Conservation (phyloP, 2,888 invertebrate species). For the Macrophya annulata region DNA sequence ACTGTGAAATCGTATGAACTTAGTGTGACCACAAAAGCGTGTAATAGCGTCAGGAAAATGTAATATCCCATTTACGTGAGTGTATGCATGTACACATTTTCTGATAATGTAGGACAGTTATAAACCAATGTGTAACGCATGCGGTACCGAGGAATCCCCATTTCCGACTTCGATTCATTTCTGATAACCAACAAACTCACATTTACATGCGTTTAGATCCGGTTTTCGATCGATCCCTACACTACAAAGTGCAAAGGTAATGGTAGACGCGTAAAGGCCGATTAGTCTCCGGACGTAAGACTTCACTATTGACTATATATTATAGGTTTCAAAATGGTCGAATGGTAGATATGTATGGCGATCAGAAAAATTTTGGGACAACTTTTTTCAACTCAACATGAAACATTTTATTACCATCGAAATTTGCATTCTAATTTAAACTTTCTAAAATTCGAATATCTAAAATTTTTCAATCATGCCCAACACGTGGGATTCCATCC, state of each 20-base stretch:
- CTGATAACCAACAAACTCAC: not conserved
- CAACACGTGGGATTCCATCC: not conserved
- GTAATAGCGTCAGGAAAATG: not conserved
- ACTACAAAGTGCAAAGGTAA: not conserved
- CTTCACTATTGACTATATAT: constrained; percentile 8
- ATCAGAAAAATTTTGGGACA: not conserved
- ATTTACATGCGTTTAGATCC: not conserved
- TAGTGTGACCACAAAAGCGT: constrained; percentile 25
- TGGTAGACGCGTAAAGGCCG: not conserved
- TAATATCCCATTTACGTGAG: not conserved
- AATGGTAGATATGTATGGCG: not conserved
- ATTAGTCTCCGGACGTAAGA: constrained; percentile 5
- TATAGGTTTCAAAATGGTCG: constrained; percentile 10
- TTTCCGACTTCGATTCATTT: constrained; percentile 4
- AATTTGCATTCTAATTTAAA: not conserved
- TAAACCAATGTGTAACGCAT: not conserved
- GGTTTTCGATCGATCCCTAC: not conserved
- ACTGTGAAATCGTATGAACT: not conserved
- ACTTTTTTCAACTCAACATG: not conserved
- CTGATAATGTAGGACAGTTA: not conserved
- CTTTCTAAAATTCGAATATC: not conserved
- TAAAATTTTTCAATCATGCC: not conserved
- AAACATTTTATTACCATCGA: too few relatives aligned
- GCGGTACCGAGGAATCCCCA: constrained; percentile 6
- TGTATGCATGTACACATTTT: not conserved